Base-by-base conservation (phyloP, 2,113 vertebrate genomes). In the Cinclus mexicanus region DNA sequence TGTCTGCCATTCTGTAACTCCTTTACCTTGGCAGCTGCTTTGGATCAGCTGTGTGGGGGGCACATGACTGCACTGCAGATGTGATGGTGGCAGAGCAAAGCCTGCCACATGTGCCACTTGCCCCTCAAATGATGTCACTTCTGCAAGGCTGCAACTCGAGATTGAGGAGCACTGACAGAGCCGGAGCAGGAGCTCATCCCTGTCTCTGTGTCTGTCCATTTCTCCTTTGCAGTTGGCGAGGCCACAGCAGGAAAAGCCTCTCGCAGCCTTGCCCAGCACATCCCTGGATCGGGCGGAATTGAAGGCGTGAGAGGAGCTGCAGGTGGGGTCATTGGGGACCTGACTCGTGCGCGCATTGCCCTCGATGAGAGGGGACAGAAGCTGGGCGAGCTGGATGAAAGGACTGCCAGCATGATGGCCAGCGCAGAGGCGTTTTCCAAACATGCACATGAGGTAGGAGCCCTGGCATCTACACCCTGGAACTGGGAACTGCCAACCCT, bases 321-420 rank as follows among this genome's bases (percentile, higher is more conserved):
- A 0, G 98, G 98, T 2, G 98, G 99, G 4, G 99, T 97, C 22
- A 98, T 99, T 31, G 99, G 99, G 16, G 99, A 99, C 41, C 93
- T 99, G 97, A 98, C 99, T 1, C 98, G 99, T 1, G 99, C 99
- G 0, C 99, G 99, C n/a, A 98, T 99, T 0, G 99, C 99, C 37
- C 98, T 99, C 33, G 99, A 99, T 4, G 99, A 99, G 97, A 97
- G 99, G 97, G 99, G 99, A 5, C 99, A 99, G 97, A 98, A 99
- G 55, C 98, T 99, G 68, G 99, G 99, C 1, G 99, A 99, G 95
- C 98, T 99, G 97, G 99, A 99, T 33, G 99, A 99, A 21, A 98
- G 98, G 84, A 99, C 99, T 0, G 99, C 99, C 1, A 98, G 99
- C 31, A 99, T 99, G 99, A 99, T 99, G 99, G 97, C 99, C 93